A percentile compares a stretch with the other conserved stretches of the same genome.
Evolutionary conservation across 2,113 vertebrate genomes (phyloP).

Genomic region (Neodon shergylaensis): DNA sequence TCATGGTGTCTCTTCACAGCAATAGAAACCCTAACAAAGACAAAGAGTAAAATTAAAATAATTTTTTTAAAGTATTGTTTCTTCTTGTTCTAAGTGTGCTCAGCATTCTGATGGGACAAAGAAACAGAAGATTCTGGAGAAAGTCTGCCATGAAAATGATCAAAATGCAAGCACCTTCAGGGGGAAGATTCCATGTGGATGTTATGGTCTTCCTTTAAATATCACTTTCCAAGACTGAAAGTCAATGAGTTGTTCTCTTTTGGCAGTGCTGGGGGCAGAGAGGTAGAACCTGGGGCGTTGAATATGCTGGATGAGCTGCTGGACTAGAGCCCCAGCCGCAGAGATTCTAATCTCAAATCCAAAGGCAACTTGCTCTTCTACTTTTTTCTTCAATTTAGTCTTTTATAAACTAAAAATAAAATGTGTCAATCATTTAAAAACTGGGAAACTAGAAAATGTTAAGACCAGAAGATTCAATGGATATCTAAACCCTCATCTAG

Average conservation of each 20-base stretch:
- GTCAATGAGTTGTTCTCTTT: not conserved
- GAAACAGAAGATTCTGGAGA: not conserved
- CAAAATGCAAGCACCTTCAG: not conserved
- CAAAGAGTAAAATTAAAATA: not conserved
- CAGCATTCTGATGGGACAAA: not conserved
- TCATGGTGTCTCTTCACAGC: not conserved
- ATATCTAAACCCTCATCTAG: not conserved
- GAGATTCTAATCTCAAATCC: not conserved
- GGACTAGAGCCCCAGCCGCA: not conserved
- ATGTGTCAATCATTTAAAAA: not conserved
- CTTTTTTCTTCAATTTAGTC: not conserved
- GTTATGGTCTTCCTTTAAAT: not conserved
- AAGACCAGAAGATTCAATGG: conserved; percentile 22
- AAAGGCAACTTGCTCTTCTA: conserved; percentile 1
- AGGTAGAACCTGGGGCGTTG: not conserved
- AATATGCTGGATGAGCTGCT: not conserved
- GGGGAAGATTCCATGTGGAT: not conserved
- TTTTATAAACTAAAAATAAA: conserved; percentile 23
- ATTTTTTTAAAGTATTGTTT: not conserved
- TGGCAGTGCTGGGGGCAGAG: not conserved
- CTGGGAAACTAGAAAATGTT: not conserved
- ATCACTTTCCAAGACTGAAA: not conserved
- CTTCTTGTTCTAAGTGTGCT: not conserved
- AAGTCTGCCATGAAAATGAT: not conserved
- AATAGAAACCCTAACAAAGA: not conserved